Percentiles rank a stretch among this genome's conserved stretches.
These are phyloP conservation scores for Temnothorax rugatulus DNA, from an alignment of 2,888 invertebrate species.

Conservation along the genomic window DNA sequence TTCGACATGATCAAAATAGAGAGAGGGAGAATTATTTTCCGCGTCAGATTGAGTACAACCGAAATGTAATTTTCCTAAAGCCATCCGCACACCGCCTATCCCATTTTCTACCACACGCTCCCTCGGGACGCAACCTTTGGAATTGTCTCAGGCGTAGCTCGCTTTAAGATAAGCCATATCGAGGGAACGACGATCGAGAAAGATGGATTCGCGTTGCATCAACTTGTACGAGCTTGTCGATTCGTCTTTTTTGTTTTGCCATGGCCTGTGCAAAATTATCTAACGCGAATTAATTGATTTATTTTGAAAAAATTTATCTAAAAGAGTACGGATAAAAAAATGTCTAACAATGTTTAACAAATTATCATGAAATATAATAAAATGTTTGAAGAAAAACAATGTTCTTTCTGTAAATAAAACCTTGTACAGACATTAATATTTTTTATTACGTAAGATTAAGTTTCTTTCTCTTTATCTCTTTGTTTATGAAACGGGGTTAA, in stretches of 20 bases:
- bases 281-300: not conserved
- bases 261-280: not conserved
- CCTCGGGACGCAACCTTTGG: slow-evolving; percentile 58
- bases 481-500: not conserved
- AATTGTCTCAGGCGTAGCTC: slow-evolving; percentile 63
- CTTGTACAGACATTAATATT: not conserved
- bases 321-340: not conserved
- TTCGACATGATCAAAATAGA: slow-evolving; percentile 52
- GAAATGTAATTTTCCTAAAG: slow-evolving; percentile 76
- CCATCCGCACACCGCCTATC: slow-evolving; percentile 57
- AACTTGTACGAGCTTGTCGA: not conserved
- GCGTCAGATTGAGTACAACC: slow-evolving; percentile 70
- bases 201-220: slow-evolving; percentile 46
- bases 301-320: not conserved
- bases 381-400: too few relatives aligned
- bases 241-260: not conserved
- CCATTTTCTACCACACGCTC: slow-evolving; percentile 37
- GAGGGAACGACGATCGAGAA: slow-evolving; percentile 52
- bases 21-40: slow-evolving; percentile 70
- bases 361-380: too few relatives aligned
- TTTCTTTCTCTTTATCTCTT: not conserved
- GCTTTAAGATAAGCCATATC: slow-evolving; percentile 51
- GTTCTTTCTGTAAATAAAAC: not conserved
- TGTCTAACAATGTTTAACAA: not conserved
- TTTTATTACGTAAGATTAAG: not conserved